A percentile compares a stretch with the other conserved stretches of the same genome.
Conservation (phyloP, 1,140 invertebrate species). For the Oncopodura yosiiana region DNA sequence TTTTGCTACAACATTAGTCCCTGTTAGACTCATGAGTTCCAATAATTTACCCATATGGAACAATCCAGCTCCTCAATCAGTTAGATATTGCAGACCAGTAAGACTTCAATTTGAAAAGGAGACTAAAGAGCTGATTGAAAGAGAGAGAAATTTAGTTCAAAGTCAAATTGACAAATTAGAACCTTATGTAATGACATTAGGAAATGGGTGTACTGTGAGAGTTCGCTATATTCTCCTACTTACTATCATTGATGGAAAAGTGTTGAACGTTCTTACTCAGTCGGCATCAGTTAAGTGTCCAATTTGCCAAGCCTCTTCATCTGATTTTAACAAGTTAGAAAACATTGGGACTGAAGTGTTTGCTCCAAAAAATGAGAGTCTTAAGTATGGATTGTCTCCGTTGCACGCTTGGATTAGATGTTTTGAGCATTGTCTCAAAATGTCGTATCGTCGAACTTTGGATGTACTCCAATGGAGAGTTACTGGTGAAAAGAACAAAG, state of each 20-base stretch:
- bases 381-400: not conserved
- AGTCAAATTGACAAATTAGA: constrained; percentile 2
- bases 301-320: not conserved
- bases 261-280: not conserved
- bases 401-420: constrained; percentile 14
- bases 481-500: constrained; percentile 4
- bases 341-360: not conserved
- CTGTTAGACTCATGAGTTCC: not conserved
- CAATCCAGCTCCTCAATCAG: constrained; percentile 17
- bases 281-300: not conserved
- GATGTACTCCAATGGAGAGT: constrained; percentile 7
- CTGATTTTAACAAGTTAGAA: constrained; percentile 2
- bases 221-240: too few species aligned
- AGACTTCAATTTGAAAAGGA: constrained; percentile 18
- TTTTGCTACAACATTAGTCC: not conserved
- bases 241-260: constrained; percentile 3
- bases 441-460: constrained; percentile 13
- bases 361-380: not conserved
- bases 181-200: too few species aligned
- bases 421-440: constrained; percentile 22
- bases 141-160: constrained; percentile 9
- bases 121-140: constrained; percentile 4
- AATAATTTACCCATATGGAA: not conserved
- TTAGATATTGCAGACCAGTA: constrained; percentile 23
- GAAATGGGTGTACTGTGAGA: too few species aligned